Evolutionary conservation across 2,113 vertebrate genomes (phyloP), one percentile per base, ranked within the genome.

Genomic region (Orthonyx spaldingii): DNA sequence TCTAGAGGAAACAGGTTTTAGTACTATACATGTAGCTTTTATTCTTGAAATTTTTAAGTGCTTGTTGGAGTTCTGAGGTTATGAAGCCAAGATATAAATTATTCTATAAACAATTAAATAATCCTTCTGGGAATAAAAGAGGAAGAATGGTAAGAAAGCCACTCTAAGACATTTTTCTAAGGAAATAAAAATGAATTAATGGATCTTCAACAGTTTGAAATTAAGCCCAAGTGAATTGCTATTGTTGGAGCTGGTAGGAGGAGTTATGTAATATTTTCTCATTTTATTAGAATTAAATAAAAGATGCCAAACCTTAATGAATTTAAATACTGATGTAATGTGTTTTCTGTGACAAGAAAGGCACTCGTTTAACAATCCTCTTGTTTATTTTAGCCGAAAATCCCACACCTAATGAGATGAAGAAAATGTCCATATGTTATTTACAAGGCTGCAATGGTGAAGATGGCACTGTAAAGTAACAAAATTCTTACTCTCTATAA

Each of bases 201-300:
- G 41, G 15, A 13, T 66, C 22, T 84, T 74, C 64, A 95, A 56
- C 33, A 81, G 46, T 89, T 72, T 84, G 89, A 91, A 95, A 93
- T 91, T 91, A 94, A 96, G 17, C 75, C 50, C 75, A 87, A 94
- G 57, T 60, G 82, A 89, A 69, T 88, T 91, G 41, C 5, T 68
- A 23, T 41, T 91, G 41, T 90, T 92, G 28, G 60, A 90, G 21
- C 9, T 50, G 22, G 11, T 82, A 55, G 35, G 26, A 80, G 33
- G 52, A 80, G 22, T 86, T 85, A 56, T 39, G 13, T 42, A 76
- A 22, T 47, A 76, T 84, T 94, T 87, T 68, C 46, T 93, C 22
- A 78, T 93, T 89, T 95, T 90, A 86, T 80, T 77, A 83, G 32
- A 55, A 86, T 72, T 68, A 84, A 95, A 85, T 80, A 74, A 91